Conservation (phyloP, 1,140 invertebrate species). For the Lepidurus couesii region DNA sequence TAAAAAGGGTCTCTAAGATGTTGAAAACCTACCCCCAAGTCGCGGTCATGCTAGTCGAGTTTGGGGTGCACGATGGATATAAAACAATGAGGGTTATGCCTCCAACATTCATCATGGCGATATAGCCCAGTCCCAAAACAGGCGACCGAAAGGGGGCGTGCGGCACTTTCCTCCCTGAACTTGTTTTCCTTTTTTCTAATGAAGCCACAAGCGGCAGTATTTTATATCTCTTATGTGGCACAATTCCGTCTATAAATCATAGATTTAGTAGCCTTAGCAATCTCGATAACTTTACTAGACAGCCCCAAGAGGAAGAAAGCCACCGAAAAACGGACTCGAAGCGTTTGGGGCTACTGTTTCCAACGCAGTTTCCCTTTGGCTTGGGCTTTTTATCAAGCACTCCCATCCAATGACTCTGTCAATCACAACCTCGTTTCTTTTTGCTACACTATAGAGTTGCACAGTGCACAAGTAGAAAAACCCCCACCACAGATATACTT, state of each 20-base stretch:
- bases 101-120: not conserved
- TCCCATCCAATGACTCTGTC: slow-evolving; percentile 17
- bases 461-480: not conserved
- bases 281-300: slow-evolving; percentile 6
- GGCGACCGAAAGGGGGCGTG: not conserved
- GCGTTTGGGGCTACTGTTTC: not conserved
- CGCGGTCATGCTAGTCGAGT: not conserved
- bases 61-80: not conserved
- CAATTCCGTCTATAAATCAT: slow-evolving; percentile 12
- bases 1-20: not conserved
- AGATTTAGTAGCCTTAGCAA: not conserved
- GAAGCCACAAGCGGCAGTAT: slow-evolving; percentile 1
- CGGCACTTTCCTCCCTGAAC: not conserved
- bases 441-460: not conserved
- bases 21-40: not conserved
- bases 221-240: not conserved
- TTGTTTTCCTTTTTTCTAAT: slow-evolving; percentile 11
- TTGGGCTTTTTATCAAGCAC: not conserved
- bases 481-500: not conserved
- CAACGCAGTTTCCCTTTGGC: not conserved
- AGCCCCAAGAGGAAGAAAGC: slow-evolving; percentile 2
- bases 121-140: not conserved
- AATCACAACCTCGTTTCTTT: not conserved
- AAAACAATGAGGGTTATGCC: slow-evolving; percentile 13
- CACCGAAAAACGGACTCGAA: not conserved